Evolutionary conservation across 1,140 invertebrate genomes (phyloP), one percentile per base, ranked within the genome.

Genomic region (Mactra quadrangularis): DNA sequence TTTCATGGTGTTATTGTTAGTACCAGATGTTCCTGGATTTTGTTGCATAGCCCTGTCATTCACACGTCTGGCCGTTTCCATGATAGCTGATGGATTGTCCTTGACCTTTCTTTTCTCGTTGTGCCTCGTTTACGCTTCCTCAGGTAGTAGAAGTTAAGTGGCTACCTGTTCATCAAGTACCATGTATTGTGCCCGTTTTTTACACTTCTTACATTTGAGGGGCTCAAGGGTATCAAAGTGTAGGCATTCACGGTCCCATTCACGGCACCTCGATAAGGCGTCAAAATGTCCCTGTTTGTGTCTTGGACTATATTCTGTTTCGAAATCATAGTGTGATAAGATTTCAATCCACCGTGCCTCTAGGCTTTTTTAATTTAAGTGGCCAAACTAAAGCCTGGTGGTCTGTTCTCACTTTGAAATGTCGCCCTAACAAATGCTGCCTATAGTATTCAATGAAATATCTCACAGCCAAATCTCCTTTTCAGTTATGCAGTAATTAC

Each of bases 401-500:
- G 41, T 66, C 62, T 29, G 62, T 66, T 19, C 62, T 4, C 3
- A 66, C 11, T 25, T 15, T 13, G 27, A 66, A 66, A 41, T 38
- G 33, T 41, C 62, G 19, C 2, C 62, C 62, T 13, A 66, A n/a
- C 17, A 66, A 33, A 45, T 66, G 41, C 35, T 66, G 31, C 3
- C 62, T 7, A 47, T 29, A 66, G 31, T 66, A 66, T 11, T 66
- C 33, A 41, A 66, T 25, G 22, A 66, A 66, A 25, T 6, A 66
- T 22, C 85, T 13, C 3, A 66, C 62, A 9, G 62, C 62, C n/a
- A n/a, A n/a, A 89, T 53, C 76, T 89, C 86, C 45, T 75, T 86
- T 9, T 79, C 11, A 22, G 87, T 87, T 4, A 82, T 74, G 50
- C 87, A 89, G 86, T 95, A 95, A n/a, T 93, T 93, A 76, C 88